phyloP scores from a whole-genome alignment of 1,140 invertebrate species.

The Phenacoccus solenopsis region DNA sequence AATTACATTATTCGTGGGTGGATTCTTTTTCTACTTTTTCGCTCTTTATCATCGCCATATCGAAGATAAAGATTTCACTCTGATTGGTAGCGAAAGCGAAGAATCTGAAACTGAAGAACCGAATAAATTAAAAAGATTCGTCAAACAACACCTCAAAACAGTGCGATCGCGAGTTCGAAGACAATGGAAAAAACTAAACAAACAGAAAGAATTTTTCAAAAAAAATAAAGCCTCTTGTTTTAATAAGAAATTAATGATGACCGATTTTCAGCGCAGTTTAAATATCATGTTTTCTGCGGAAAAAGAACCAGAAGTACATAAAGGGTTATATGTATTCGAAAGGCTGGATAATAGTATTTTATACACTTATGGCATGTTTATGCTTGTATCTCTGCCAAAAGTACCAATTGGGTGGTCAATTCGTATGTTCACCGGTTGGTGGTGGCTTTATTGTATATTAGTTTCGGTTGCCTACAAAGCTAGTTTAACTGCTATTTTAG shows the following conservation, averaged over 20 bases:
- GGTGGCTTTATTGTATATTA: constrained; percentile 69
- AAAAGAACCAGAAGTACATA: not conserved
- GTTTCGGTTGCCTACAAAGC: constrained; percentile 62
- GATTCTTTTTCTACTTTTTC: constrained; percentile 41
- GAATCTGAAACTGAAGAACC: not conserved
- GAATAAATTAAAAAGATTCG: not conserved
- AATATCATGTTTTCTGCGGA: not conserved
- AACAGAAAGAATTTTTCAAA: not conserved
- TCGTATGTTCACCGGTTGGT: constrained; percentile 64
- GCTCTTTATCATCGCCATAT: constrained; percentile 35
- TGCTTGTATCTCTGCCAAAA: constrained; percentile 58
- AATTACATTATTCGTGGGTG: constrained; percentile 42
- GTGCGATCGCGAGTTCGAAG: not conserved
- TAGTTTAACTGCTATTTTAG: constrained; percentile 67
- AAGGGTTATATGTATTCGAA: constrained; percentile 51
- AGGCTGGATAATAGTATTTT: constrained; percentile 55
- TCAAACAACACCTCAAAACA: not conserved
- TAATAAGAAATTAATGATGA: not conserved
- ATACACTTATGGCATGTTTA: constrained; percentile 63
- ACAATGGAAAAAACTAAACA: constrained; percentile 6
- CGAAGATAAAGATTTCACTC: constrained; percentile 23
- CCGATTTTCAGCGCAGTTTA: not conserved
- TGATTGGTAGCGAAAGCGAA: not conserved
- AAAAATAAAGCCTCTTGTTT: not conserved
- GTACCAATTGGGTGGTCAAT: constrained; percentile 62